phyloP scores from a whole-genome alignment of 2,113 vertebrate species.

The Calidris pugnax region DNA sequence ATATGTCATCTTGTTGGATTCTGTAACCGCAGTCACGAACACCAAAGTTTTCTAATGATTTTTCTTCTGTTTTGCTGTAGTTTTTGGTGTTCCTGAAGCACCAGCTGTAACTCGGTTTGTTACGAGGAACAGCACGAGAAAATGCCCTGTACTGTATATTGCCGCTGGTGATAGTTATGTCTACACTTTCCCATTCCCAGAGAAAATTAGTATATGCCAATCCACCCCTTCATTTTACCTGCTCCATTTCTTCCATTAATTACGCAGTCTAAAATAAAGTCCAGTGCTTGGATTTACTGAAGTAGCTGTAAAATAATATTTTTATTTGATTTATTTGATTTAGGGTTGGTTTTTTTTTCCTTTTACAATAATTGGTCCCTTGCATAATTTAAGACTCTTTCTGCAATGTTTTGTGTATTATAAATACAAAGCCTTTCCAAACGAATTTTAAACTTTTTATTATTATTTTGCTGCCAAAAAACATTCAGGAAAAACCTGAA shows the following conservation, averaged over 20 bases:
- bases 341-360: not conserved
- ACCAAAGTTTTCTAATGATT: conserved; percentile 60
- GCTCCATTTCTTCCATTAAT: conserved; percentile 25
- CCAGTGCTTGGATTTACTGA: conserved; percentile 39
- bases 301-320: conserved; percentile 47
- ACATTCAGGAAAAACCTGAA: not conserved
- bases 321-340: conserved; percentile 53
- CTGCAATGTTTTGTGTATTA: conserved; percentile 53
- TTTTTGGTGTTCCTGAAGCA: conserved; percentile 66
- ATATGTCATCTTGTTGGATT: conserved; percentile 75
- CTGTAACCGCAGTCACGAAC: conserved; percentile 69
- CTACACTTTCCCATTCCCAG: conserved; percentile 30
- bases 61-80: conserved; percentile 72
- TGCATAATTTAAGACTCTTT: conserved; percentile 50
- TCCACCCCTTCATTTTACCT: not conserved
- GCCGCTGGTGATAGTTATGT: conserved; percentile 45
- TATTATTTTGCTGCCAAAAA: not conserved
- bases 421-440: conserved; percentile 32
- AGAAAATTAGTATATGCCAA: conserved; percentile 50
- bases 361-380: not conserved
- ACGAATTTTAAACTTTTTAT: not conserved
- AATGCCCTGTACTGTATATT: conserved; percentile 70
- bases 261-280: conserved; percentile 37
- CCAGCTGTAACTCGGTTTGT: conserved; percentile 69
- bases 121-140: conserved; percentile 64